Evolutionary conservation across 2,888 invertebrate genomes (phyloP), one percentile per base, ranked within the genome.

Genomic region (Clunio marinus): DNA sequence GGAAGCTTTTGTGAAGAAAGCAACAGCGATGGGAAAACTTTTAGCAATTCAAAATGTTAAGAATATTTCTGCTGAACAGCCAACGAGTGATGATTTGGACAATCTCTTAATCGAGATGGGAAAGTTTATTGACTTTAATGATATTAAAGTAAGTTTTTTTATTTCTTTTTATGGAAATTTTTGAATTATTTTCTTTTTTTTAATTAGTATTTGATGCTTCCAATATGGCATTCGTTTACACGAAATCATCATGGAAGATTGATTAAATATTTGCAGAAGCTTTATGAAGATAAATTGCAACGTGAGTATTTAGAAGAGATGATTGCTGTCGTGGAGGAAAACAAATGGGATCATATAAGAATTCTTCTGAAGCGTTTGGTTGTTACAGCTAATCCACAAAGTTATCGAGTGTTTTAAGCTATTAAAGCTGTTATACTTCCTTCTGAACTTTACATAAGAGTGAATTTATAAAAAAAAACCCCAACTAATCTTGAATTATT

Each of bases 161-260:
- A 37, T 4, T 35, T 59, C 17, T 35, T 59, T 28, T 17, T 35
- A 1, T 22, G 13, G 15, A 35, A 60, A 51, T 70, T 45, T 58
- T 69, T 70, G 7, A 24, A 70, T 70, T 58, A 70, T 27, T 46
- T 27, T 25, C 57, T 45, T 51, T n/a, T 7, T 15, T 57, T 37
- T 17, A 57, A 45, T 69, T 57, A 67, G 45, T 67, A 86, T 58
- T 82, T 89, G 57, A 85, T 87, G 74, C 90, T 96, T 75, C 86
- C 87, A 13, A 79, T 91, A 45, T 91, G 91, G 87, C 92, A 96
- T 76, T 89, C 91, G 55, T 84, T 88, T 74, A 83, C 87, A 0
- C 82, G 89, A 74, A 81, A 84, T 70, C 91, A 94, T 68, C 90
- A 88, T 80, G 96, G 93, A 0, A 86, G 92, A 70, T 88, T 89